These are phyloP conservation scores for Tortrix viridana DNA, from an alignment of 2,888 invertebrate genomes.

Conservation along the genomic window DNA sequence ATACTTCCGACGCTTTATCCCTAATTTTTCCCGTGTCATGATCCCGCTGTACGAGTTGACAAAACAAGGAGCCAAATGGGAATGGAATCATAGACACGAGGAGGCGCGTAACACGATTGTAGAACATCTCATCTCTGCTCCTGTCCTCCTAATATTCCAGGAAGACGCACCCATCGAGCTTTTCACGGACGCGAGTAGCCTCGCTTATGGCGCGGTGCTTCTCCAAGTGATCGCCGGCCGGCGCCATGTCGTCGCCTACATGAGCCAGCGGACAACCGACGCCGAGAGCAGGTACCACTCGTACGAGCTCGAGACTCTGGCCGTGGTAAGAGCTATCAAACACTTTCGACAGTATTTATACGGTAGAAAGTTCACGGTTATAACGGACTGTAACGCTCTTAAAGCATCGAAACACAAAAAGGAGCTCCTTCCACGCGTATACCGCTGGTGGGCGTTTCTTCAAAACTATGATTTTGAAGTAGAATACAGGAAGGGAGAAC, in stretches of 20 bases:
- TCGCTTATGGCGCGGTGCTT: too few relatives aligned
- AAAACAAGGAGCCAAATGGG: conserved; percentile 8
- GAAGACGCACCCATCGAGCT: too few relatives aligned
- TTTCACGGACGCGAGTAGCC: too few relatives aligned
- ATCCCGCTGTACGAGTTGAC: conserved; percentile 21
- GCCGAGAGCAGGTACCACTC: conserved; percentile 29
- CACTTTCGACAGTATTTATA: not conserved
- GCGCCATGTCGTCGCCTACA: too few relatives aligned
- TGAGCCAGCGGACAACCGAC: conserved; percentile 11
- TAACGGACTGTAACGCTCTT: conserved; percentile 38
- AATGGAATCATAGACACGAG: conserved; percentile 1
- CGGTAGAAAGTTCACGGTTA: conserved; percentile 18
- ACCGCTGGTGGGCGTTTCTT: conserved; percentile 11
- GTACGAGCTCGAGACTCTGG: conserved; percentile 35
- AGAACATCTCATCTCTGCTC: too few relatives aligned
- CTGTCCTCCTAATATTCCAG: too few relatives aligned
- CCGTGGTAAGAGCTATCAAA: conserved; percentile 29
- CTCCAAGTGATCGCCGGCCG: too few relatives aligned
- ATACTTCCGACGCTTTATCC: not conserved
- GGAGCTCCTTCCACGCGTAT: not conserved
- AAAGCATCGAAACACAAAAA: conserved; percentile 10
- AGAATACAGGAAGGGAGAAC: conserved; percentile 43
- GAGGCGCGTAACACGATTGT: not conserved
- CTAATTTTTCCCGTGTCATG: too few relatives aligned
- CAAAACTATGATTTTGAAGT: too few relatives aligned